These are phyloP conservation scores for Psittacula cyanocephala DNA, from an alignment of 2,113 vertebrate genomes.

Conservation along the genomic window DNA sequence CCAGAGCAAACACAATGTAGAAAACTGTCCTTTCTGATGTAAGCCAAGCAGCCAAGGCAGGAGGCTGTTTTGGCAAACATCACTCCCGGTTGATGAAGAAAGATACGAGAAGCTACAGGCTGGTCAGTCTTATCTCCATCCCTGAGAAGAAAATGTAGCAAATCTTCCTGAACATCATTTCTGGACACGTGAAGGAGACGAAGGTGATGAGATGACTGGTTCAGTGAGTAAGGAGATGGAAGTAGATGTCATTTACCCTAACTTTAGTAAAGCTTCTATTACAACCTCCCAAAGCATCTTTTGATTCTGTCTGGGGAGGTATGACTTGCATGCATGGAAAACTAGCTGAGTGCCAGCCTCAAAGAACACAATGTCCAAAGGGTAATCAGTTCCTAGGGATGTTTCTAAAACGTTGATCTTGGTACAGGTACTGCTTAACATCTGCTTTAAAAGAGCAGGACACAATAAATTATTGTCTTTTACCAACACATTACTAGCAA, in stretches of 20 bases:
- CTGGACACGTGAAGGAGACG: neutral
- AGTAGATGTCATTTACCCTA: neutral
- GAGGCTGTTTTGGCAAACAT: neutral
- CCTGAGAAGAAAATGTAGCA: neutral
- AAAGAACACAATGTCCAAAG: neutral
- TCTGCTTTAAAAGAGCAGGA: neutral
- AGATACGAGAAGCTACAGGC: neutral
- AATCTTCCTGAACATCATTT: neutral
- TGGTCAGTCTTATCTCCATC: neutral
- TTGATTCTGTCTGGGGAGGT: neutral
- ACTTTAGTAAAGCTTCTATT: neutral
- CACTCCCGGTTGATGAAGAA: neutral
- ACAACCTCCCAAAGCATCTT: neutral
- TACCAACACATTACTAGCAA: neutral
- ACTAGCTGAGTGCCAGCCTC: neutral
- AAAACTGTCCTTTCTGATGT: neutral
- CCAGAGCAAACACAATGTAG: neutral
- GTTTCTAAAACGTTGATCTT: neutral
- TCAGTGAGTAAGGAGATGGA: neutral
- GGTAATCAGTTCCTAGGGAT: neutral
- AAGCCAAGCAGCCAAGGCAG: neutral
- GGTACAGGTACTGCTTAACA: neutral
- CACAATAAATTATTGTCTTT: neutral
- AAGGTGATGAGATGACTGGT: neutral
- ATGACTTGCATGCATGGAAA: neutral